phyloP scores from a whole-genome alignment of 2,113 vertebrate genomes.

The Cyanocitta stelleri region DNA sequence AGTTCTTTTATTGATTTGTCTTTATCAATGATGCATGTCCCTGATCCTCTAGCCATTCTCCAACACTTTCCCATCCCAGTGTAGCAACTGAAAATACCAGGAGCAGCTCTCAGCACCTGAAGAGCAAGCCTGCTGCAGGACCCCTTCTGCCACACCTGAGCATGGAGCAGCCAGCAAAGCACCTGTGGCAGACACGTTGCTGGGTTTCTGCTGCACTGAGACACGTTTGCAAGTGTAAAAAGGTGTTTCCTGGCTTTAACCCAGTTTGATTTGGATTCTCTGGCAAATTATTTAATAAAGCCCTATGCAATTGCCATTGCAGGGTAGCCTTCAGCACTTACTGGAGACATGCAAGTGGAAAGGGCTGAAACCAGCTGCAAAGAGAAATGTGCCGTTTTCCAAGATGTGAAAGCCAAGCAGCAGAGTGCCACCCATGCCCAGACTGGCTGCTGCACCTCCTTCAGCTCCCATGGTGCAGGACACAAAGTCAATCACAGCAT shows the following conservation, averaged over 20 bases:
- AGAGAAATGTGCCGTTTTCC: not conserved
- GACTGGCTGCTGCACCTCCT: not conserved
- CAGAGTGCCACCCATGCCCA: not conserved
- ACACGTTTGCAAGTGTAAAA: not conserved
- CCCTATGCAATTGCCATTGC: accelerated
- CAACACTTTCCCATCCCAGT: not conserved
- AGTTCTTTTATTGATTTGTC: no score
- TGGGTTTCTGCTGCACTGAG: not conserved
- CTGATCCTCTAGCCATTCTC: no score
- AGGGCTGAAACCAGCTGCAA: not conserved
- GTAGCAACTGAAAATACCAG: not conserved
- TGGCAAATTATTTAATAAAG: not conserved
- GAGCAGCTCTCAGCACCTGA: not conserved
- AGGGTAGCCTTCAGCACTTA: not conserved
- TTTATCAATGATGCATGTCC: no score
- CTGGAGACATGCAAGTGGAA: not conserved
- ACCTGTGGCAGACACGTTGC: not conserved
- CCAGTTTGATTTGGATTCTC: not conserved
- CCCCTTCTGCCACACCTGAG: not conserved
- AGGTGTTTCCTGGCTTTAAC: not conserved
- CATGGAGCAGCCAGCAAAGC: not conserved
- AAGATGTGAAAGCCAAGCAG: not conserved
- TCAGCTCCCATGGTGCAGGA: not conserved
- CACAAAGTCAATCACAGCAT: not conserved
- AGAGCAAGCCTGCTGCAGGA: not conserved